Evolutionary conservation across 2,888 invertebrate genomes (phyloP).

Genomic region (Drosophila fulvimacula): DNA sequence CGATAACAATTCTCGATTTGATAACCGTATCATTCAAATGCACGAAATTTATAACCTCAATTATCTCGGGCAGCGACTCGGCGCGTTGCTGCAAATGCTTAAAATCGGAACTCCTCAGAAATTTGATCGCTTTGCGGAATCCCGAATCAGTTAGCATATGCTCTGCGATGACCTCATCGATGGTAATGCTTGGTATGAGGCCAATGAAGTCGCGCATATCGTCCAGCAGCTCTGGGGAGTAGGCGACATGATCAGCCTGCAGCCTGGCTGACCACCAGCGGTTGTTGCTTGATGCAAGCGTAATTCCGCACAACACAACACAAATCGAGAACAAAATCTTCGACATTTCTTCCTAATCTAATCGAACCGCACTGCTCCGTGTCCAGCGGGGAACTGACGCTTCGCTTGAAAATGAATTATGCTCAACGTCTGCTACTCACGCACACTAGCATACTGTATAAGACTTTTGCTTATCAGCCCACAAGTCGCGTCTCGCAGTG

Average conservation of each 20-base stretch:
- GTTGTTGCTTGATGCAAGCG: conserved; percentile 9
- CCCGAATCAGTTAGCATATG: conserved; percentile 71
- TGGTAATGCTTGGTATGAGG: conserved; percentile 64
- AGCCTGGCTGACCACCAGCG: conserved; percentile 17
- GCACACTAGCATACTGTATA: background rate
- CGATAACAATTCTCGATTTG: background rate
- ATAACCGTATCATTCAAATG: conserved; percentile 66
- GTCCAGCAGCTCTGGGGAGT: conserved; percentile 74
- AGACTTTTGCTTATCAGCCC: conserved; percentile 1
- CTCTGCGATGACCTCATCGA: conserved; percentile 73
- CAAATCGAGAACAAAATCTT: conserved; percentile 21
- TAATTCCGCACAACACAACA: conserved; percentile 25
- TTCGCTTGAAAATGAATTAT: conserved; percentile 4
- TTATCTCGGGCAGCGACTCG: conserved; percentile 74
- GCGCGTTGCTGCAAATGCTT: conserved; percentile 56
- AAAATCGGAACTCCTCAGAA: conserved; percentile 70
- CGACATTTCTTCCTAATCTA: background rate
- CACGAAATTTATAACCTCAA: conserved; percentile 72
- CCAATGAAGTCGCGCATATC: conserved; percentile 72
- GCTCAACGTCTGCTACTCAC: background rate
- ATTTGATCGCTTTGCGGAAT: conserved; percentile 74
- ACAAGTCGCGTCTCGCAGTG: background rate
- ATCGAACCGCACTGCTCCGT: background rate
- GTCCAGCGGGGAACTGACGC: conserved; percentile 22
- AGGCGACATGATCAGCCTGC: conserved; percentile 21